Conservation (phyloP, 1,140 invertebrate species). For the Drosophila albomicans region DNA sequence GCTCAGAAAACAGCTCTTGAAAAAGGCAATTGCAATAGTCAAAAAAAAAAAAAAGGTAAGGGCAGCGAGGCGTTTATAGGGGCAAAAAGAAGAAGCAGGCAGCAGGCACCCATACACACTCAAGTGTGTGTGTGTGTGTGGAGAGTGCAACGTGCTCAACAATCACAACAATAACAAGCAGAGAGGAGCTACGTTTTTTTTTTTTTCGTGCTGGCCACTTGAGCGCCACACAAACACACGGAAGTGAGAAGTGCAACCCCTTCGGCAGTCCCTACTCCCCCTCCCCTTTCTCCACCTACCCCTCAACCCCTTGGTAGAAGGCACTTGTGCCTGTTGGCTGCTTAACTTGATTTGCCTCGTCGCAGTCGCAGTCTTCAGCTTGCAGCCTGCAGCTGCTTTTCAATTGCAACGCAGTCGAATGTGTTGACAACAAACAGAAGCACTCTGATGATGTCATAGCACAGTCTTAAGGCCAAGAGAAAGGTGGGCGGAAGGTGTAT, state of each 20-base stretch:
- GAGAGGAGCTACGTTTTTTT: not conserved
- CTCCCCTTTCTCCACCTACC: not conserved
- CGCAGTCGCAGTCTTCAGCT: not conserved
- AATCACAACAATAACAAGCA: constrained; percentile 41
- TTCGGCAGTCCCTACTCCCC: not conserved
- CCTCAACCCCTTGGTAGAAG: not conserved
- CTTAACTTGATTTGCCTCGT: constrained; percentile 1
- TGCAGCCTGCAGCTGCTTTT: constrained; percentile 5
- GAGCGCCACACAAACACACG: constrained; percentile 44
- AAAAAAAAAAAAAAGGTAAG: constrained; percentile 34
- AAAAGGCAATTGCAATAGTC: constrained; percentile 26
- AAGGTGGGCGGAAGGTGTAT: constrained; percentile 13
- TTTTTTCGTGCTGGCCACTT: constrained; percentile 7
- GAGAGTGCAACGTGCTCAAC: constrained; percentile 43
- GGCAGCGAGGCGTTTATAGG: not conserved
- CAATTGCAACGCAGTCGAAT: constrained; percentile 19
- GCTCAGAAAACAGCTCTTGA: constrained; percentile 1
- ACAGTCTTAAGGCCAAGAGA: not conserved
- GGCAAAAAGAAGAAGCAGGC: not conserved
- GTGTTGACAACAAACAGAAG: constrained; percentile 23
- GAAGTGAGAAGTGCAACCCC: constrained; percentile 50
- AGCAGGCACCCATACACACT: not conserved
- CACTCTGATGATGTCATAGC: constrained; percentile 17
- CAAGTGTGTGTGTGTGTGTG: constrained; percentile 12
- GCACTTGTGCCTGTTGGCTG: constrained; percentile 6